A percentile compares a stretch with the other conserved stretches of the same genome.
Evolutionary conservation across 2,113 vertebrate genomes (phyloP).

Genomic region (Tachycineta bicolor): DNA sequence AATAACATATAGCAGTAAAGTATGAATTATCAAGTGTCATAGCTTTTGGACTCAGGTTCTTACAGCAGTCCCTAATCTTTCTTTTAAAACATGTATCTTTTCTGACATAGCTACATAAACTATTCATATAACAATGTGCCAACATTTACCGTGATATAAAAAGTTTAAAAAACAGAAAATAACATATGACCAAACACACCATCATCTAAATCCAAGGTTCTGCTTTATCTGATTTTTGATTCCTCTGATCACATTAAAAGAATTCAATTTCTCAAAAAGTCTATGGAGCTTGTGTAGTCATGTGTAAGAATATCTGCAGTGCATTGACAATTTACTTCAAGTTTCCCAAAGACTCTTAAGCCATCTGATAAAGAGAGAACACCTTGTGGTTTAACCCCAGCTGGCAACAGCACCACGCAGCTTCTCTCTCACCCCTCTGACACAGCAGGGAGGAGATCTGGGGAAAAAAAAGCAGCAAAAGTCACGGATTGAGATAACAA

Average conservation of each 20-base stretch:
- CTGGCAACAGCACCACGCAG: background rate
- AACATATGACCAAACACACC: background rate
- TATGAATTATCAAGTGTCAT: background rate
- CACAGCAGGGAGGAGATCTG: rapidly evolving
- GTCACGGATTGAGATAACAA: background rate
- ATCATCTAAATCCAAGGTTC: background rate
- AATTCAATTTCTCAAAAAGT: background rate
- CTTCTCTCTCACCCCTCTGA: background rate
- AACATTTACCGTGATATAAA: background rate
- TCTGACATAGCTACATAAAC: background rate
- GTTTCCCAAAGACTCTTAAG: background rate
- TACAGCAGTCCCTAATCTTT: background rate
- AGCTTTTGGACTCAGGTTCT: background rate
- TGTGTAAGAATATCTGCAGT: background rate
- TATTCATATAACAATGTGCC: background rate
- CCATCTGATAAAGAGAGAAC: background rate
- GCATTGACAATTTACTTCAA: background rate
- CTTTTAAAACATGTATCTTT: background rate
- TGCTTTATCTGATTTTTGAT: background rate
- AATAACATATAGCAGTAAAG: background rate
- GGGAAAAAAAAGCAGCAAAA: background rate
- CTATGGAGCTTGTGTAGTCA: background rate
- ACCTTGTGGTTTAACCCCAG: background rate
- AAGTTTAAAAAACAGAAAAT: background rate
- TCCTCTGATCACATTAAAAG: background rate